Evolutionary conservation across 2,113 vertebrate species (phyloP).

Genomic region (Lepus timidus): DNA sequence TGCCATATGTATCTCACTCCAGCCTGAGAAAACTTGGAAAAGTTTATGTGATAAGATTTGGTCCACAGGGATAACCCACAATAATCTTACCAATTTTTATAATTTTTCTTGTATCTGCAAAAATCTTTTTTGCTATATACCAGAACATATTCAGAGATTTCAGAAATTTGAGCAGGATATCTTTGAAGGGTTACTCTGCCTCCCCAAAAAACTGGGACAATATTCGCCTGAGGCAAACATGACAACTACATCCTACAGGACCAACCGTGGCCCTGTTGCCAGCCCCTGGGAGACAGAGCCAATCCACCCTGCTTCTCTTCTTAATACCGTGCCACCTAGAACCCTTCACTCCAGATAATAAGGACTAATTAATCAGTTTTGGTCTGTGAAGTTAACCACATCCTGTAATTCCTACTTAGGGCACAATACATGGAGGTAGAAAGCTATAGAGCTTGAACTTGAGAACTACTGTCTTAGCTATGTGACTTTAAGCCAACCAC

Average conservation of each 20-base stretch:
- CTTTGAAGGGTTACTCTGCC: no score
- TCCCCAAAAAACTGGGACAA: background rate
- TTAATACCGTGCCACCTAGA: background rate
- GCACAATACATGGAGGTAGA: background rate
- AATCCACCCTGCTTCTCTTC: background rate
- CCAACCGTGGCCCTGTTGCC: no score
- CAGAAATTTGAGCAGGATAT: background rate
- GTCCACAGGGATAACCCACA: background rate
- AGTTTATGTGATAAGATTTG: background rate
- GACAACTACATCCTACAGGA: background rate
- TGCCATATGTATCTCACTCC: background rate
- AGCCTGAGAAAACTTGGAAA: background rate
- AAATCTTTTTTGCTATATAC: background rate
- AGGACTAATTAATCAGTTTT: background rate
- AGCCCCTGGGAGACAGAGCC: background rate
- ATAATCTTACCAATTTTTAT: background rate
- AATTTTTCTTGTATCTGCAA: background rate
- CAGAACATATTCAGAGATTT: background rate
- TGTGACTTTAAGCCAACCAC: background rate
- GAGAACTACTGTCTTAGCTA: background rate
- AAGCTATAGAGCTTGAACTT: background rate
- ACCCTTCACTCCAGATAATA: background rate
- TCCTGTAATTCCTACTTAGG: background rate
- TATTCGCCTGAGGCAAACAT: background rate
- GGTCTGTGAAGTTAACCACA: background rate